Conservation (phyloP, 2,113 vertebrate genomes). For the Aepyceros melampus region DNA sequence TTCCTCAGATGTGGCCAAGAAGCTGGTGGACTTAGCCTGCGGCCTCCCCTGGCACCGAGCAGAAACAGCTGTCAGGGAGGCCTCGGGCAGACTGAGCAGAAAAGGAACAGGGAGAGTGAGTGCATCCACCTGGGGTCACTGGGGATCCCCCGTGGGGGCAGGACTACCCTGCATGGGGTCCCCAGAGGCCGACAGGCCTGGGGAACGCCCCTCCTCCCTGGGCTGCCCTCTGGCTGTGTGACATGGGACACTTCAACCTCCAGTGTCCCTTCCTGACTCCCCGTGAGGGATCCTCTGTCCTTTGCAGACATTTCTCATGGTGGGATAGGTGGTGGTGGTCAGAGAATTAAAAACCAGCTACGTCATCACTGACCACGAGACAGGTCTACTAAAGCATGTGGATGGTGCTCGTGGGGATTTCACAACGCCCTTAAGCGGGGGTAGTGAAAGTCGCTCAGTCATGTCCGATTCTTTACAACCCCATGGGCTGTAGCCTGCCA, state of each 20-base stretch:
- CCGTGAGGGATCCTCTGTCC: neutral
- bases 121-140: neutral
- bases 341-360: neutral
- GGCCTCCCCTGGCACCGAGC: neutral
- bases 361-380: accelerated
- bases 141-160: accelerated
- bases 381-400: neutral
- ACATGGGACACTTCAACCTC: accelerated
- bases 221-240: neutral
- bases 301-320: neutral
- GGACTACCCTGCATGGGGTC: neutral
- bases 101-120: neutral
- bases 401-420: accelerated
- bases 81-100: neutral
- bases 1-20: neutral
- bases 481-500: neutral
- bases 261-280: accelerated
- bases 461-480: neutral
- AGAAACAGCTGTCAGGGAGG: neutral
- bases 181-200: accelerated
- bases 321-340: neutral
- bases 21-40: neutral
- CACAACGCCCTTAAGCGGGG: accelerated
- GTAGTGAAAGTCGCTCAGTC: neutral
- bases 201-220: neutral